These are phyloP conservation scores for Lasioglossum malachurum DNA, from an alignment of 2,888 invertebrate species.

Conservation along the genomic window DNA sequence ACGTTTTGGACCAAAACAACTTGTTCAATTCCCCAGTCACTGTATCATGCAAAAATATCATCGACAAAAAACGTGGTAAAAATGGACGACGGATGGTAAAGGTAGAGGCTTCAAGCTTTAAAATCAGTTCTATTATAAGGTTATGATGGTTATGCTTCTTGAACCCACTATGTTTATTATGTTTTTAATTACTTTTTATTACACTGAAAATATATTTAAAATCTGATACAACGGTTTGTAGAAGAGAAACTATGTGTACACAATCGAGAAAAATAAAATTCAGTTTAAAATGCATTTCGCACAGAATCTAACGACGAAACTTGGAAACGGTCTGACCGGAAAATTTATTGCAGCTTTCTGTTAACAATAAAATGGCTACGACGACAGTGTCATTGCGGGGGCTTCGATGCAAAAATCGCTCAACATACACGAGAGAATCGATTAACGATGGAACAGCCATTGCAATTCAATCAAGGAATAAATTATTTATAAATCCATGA, in stretches of 20 bases:
- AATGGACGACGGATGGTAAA: too few species aligned
- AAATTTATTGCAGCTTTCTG: not conserved
- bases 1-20: too few species aligned
- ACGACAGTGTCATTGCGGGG: not conserved
- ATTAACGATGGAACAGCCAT: slow-evolving; percentile 4
- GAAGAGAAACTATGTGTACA: not conserved
- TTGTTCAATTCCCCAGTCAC: too few species aligned
- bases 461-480: not conserved
- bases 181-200: not conserved
- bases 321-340: not conserved
- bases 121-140: too few species aligned
- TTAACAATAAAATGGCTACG: not conserved
- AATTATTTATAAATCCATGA: not conserved
- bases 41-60: too few species aligned
- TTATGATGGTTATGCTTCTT: too few species aligned
- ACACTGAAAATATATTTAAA: not conserved
- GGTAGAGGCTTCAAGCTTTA: too few species aligned
- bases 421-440: not conserved
- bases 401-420: not conserved
- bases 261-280: not conserved
- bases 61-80: too few species aligned
- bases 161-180: too few species aligned
- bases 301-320: not conserved
- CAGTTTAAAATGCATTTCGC: not conserved
- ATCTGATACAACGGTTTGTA: not conserved